Conservation (phyloP, 2,888 invertebrate genomes). For the Bimastos eiseni region DNA sequence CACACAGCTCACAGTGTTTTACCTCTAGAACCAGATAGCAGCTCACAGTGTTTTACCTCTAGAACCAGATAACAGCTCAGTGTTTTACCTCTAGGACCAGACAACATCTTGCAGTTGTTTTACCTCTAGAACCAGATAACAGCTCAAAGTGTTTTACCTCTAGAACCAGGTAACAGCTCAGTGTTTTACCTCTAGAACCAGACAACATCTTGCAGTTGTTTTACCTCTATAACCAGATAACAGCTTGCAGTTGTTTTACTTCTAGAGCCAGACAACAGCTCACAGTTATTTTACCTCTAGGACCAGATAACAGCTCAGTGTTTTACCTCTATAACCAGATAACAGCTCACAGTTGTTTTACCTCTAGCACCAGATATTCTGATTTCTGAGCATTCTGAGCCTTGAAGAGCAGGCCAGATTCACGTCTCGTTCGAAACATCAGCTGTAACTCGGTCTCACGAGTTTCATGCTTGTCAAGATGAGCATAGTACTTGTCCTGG, state of each 20-base stretch:
- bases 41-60: no score
- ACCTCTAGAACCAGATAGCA: no score
- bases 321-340: no score
- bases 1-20: neutral
- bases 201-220: no score
- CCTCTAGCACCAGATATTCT: slow-evolving; percentile 83
- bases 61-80: no score
- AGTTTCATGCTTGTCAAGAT: slow-evolving; percentile 44
- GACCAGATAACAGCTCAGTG: no score
- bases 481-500: slow-evolving; percentile 59
- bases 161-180: slow-evolving; percentile 89
- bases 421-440: slow-evolving; percentile 88
- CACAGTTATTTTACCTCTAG: no score
- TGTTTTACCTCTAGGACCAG: no score
- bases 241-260: no score
- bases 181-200: no score
- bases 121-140: slow-evolving; percentile 84
- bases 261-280: no score
- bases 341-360: slow-evolving; percentile 51
- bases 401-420: slow-evolving; percentile 88
- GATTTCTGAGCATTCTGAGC: slow-evolving; percentile 46
- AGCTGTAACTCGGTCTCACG: slow-evolving; percentile 81
- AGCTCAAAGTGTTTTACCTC: slow-evolving; percentile 69
- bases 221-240: no score
- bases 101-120: slow-evolving; percentile 37